Conservation (phyloP, 2,888 invertebrate genomes). For the Trichopoda pennipes region DNA sequence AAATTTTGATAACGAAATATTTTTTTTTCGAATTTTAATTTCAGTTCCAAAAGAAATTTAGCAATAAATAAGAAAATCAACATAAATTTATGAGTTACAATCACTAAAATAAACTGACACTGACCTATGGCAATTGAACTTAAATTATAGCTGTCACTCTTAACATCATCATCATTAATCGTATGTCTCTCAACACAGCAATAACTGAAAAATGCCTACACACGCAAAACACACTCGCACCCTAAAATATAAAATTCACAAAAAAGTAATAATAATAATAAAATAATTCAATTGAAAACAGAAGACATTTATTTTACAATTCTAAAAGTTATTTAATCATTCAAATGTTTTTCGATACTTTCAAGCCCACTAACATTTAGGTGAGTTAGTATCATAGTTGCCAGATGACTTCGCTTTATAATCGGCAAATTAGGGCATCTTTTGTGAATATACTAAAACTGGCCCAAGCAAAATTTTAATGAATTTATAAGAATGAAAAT, state of each 20-base stretch:
- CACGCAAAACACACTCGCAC: background rate
- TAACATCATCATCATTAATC: constrained; percentile 19
- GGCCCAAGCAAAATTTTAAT: no score
- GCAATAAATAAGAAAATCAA: background rate
- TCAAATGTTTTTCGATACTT: constrained; percentile 15
- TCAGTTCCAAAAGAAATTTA: no score
- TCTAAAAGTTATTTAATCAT: constrained; percentile 34
- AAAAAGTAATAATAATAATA: background rate
- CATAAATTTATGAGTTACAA: constrained; percentile 20
- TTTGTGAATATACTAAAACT: no score
- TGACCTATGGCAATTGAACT: constrained; percentile 66
- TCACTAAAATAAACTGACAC: constrained; percentile 43
- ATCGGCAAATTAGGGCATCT: no score
- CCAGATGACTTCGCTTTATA: no score
- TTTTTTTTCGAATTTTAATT: no score
- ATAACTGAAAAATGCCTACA: background rate
- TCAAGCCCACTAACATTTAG: background rate
- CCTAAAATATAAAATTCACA: background rate
- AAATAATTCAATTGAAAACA: constrained; percentile 51
- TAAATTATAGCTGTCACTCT: constrained; percentile 43
- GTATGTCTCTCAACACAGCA: background rate
- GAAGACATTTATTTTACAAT: constrained; percentile 45
- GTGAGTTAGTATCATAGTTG: background rate
- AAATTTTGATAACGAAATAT: no score
- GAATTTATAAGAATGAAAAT: no score